A percentile compares a stretch with the other conserved stretches of the same genome.
These are phyloP conservation scores for Bovichtus diacanthus DNA, from an alignment of 2,797 vertebrate genomes.

Conservation along the genomic window DNA sequence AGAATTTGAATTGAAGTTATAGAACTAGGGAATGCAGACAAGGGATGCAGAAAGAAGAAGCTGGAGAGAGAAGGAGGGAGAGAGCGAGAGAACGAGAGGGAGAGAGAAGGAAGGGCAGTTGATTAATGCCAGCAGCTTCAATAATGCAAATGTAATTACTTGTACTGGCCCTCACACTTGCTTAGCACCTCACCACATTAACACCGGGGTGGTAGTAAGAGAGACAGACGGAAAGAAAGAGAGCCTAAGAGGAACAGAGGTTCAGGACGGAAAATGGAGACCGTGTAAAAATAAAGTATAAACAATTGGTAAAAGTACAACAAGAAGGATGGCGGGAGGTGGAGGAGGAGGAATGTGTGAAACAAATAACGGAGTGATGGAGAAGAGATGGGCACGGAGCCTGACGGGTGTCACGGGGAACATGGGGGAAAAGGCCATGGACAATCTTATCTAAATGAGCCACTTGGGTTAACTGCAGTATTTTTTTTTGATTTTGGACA, in stretches of 20 bases:
- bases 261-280: conserved; percentile 16
- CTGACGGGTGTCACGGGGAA: background rate
- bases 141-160: conserved; percentile 87
- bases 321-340: background rate
- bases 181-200: conserved; percentile 76
- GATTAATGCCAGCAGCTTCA: conserved; percentile 82
- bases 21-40: background rate
- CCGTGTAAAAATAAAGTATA: conserved; percentile 24
- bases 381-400: no score
- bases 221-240: background rate
- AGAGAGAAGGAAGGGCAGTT: conserved; percentile 56
- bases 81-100: conserved; percentile 19
- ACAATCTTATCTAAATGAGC: background rate
- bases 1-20: background rate
- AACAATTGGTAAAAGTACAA: background rate
- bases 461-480: background rate
- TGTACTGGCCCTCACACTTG: conserved; percentile 70
- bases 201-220: conserved; percentile 31
- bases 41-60: conserved; percentile 25
- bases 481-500: background rate
- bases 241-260: background rate
- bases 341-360: background rate
- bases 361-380: background rate
- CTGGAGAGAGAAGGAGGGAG: conserved; percentile 22
- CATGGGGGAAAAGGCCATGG: background rate